These are phyloP conservation scores for Zingel zingel DNA, from an alignment of 2,113 vertebrate genomes.

Conservation along the genomic window DNA sequence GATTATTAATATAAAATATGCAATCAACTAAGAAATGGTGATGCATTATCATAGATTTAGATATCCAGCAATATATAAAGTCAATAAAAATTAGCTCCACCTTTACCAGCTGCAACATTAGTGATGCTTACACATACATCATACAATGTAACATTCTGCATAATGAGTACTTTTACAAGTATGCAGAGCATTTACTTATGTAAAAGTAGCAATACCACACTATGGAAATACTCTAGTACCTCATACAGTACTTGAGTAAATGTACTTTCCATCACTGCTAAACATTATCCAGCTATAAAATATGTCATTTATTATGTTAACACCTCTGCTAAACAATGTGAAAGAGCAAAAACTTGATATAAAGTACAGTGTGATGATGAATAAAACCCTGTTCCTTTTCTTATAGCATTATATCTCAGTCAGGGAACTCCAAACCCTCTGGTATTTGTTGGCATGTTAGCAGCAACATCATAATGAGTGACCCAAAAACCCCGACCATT, in stretches of 20 bases:
- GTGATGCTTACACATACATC: not conserved
- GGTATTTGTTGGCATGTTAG: constrained; percentile 80
- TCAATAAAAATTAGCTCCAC: not conserved
- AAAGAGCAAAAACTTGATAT: not conserved
- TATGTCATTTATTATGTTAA: not conserved
- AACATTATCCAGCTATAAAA: not conserved
- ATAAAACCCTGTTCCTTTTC: constrained; percentile 2
- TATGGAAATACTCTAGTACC: not conserved
- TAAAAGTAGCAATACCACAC: not conserved
- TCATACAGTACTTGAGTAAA: not conserved
- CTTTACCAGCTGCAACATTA: not conserved
- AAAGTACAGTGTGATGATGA: not conserved
- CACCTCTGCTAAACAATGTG: not conserved
- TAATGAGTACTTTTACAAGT: not conserved
- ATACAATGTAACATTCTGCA: not conserved
- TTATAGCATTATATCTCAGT: not conserved
- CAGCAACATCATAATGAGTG: constrained; percentile 90
- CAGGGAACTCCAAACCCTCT: constrained; percentile 33
- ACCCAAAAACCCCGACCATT: constrained; percentile 86
- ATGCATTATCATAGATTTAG: not conserved
- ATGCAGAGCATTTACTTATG: not conserved
- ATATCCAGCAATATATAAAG: too few species aligned
- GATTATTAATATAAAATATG: not conserved
- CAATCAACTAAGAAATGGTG: not conserved
- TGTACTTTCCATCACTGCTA: not conserved